Evolutionary conservation across 92 coral and sea anemone species (phyloP).

Genomic region (Diadumene lineata): DNA sequence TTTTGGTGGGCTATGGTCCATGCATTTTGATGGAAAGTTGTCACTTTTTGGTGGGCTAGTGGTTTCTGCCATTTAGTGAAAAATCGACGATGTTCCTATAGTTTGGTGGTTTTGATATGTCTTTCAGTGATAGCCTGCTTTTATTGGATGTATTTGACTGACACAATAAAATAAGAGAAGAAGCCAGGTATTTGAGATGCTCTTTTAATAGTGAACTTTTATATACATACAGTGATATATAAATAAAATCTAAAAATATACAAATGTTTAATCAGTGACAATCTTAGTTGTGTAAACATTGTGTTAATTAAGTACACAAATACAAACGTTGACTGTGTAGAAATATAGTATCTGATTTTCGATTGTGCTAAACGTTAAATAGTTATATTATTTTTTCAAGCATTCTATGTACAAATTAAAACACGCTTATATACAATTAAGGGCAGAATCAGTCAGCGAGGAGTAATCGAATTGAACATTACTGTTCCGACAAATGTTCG

Average conservation of each 20-base stretch:
- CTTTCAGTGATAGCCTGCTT: too few species aligned
- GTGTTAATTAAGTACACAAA: too few species aligned
- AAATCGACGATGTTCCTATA: too few species aligned
- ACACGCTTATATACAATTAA: background rate
- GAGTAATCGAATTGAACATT: background rate
- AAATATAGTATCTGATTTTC: background rate
- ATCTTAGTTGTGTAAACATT: too few species aligned
- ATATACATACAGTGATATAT: background rate
- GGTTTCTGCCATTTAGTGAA: too few species aligned
- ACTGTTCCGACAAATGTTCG: conserved; percentile 1
- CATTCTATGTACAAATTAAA: background rate
- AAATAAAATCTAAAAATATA: background rate
- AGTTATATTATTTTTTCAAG: background rate
- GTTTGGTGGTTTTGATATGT: too few species aligned
- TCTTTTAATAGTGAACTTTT: background rate
- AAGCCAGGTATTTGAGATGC: background rate
- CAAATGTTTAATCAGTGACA: background rate
- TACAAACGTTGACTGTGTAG: background rate
- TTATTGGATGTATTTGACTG: background rate
- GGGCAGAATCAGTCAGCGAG: background rate
- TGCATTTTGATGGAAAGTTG: too few species aligned
- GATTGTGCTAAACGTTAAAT: background rate
- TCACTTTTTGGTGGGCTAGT: too few species aligned
- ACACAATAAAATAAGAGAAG: background rate
- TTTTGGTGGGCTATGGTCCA: too few species aligned